phyloP scores from a whole-genome alignment of 2,113 vertebrate species.

The Phycodurus eques region DNA sequence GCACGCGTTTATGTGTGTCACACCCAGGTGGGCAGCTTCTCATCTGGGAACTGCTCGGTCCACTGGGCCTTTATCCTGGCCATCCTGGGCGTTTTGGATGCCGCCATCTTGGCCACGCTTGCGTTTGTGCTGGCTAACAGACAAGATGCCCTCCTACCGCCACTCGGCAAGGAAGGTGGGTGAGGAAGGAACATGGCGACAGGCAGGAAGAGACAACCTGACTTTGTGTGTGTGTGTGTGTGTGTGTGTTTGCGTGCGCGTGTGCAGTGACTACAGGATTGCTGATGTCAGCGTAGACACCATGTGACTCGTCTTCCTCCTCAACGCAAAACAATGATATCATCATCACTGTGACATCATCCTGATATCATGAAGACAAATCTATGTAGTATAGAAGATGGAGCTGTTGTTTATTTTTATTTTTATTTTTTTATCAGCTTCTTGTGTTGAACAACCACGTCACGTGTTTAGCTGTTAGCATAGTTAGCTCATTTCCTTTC shows the following conservation, averaged over 20 bases:
- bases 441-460: neutral
- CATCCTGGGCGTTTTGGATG: constrained; percentile 77
- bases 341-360: neutral
- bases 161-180: constrained; percentile 68
- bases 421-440: neutral
- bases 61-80: constrained; percentile 83
- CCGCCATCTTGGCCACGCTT: constrained; percentile 75
- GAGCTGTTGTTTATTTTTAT: neutral
- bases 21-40: constrained; percentile 73
- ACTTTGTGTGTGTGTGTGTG: neutral
- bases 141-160: constrained; percentile 79
- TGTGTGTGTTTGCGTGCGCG: no score
- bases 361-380: neutral
- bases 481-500: neutral
- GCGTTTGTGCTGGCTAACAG: constrained; percentile 81
- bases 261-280: constrained; percentile 22
- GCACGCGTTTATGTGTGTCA: neutral
- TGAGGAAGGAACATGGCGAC: no score
- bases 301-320: constrained; percentile 33
- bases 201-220: neutral
- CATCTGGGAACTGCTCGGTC: constrained; percentile 75
- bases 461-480: neutral
- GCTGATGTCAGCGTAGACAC: constrained; percentile 63
- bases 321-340: neutral
- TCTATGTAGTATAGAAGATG: neutral